phyloP scores from a whole-genome alignment of 2,113 vertebrate genomes.

The Ctenodactylus gundi region DNA sequence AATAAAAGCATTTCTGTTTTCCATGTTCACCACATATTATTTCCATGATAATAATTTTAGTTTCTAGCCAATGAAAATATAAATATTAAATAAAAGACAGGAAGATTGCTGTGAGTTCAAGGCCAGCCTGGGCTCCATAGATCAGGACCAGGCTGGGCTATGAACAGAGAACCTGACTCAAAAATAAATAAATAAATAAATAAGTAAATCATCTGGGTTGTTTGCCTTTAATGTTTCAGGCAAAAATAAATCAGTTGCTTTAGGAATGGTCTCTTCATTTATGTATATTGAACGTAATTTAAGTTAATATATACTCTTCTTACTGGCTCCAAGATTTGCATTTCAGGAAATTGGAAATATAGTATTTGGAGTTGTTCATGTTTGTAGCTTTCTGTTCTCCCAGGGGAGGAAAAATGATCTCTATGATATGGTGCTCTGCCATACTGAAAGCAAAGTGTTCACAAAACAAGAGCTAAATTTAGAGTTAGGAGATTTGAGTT shows the following conservation, averaged over 20 bases:
- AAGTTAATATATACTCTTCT: neutral
- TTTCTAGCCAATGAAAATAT: too few species aligned
- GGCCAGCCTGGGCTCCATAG: too few species aligned
- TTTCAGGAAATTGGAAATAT: slow-evolving; percentile 21
- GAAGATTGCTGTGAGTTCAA: too few species aligned
- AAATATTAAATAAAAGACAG: too few species aligned
- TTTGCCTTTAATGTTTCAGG: neutral
- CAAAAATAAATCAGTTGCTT: slow-evolving; percentile 24
- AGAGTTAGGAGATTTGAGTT: slow-evolving; percentile 29
- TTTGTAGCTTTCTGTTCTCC: slow-evolving; percentile 46
- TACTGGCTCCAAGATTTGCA: neutral
- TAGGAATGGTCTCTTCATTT: neutral
- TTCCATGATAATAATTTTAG: slow-evolving; percentile 12
- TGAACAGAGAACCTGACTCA: too few species aligned
- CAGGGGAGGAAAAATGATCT: neutral
- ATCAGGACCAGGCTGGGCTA: too few species aligned
- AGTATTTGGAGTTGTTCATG: slow-evolving; percentile 18
- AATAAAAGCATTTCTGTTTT: neutral
- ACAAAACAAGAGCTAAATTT: slow-evolving; percentile 47
- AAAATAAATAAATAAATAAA: slow-evolving; percentile 19
- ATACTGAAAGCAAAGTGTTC: slow-evolving; percentile 39
- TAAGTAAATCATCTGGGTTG: neutral
- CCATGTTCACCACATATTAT: neutral
- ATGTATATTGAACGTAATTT: neutral
- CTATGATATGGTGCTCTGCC: slow-evolving; percentile 7